phyloP scores from a whole-genome alignment of 2,888 invertebrate genomes.

The Tiliacea aurago region DNA sequence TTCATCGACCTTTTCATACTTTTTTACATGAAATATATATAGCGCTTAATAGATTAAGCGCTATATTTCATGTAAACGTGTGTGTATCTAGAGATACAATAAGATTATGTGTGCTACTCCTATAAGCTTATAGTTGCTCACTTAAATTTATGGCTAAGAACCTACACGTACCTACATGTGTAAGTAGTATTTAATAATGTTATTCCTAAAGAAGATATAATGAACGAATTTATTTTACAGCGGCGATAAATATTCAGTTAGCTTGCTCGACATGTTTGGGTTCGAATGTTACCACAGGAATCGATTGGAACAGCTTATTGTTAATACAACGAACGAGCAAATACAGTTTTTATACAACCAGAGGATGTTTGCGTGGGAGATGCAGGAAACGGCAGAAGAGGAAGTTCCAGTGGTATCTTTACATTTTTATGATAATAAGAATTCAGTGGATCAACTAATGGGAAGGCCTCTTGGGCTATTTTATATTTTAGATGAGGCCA shows the following conservation, averaged over 20 bases:
- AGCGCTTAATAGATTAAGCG: too few relatives aligned
- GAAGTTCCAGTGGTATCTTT: slow-evolving; percentile 93
- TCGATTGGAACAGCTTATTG: slow-evolving; percentile 96
- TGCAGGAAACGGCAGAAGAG: slow-evolving; percentile 95
- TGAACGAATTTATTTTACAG: slow-evolving; percentile 87
- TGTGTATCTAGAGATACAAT: too few relatives aligned
- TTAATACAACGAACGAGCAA: slow-evolving; percentile 97
- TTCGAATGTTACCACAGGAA: slow-evolving; percentile 97
- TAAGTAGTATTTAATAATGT: neutral
- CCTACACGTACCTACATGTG: too few relatives aligned
- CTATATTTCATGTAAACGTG: too few relatives aligned
- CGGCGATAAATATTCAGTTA: slow-evolving; percentile 95
- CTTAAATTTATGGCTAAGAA: too few relatives aligned
- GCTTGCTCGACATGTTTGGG: slow-evolving; percentile 96
- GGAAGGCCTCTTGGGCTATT: slow-evolving; percentile 96
- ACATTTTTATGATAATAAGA: slow-evolving; percentile 96
- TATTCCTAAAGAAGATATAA: slow-evolving; percentile 2
- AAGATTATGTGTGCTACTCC: too few relatives aligned
- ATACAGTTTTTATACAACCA: slow-evolving; percentile 98
- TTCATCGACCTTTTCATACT: too few relatives aligned
- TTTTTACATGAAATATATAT: too few relatives aligned
- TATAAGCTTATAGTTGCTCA: too few relatives aligned
- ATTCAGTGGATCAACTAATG: slow-evolving; percentile 96
- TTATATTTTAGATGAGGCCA: slow-evolving; percentile 96
- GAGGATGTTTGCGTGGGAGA: slow-evolving; percentile 97